A percentile compares a stretch with the other conserved stretches of the same genome.
phyloP scores from a whole-genome alignment of 2,888 invertebrate species.

The Diarsia dahlii region DNA sequence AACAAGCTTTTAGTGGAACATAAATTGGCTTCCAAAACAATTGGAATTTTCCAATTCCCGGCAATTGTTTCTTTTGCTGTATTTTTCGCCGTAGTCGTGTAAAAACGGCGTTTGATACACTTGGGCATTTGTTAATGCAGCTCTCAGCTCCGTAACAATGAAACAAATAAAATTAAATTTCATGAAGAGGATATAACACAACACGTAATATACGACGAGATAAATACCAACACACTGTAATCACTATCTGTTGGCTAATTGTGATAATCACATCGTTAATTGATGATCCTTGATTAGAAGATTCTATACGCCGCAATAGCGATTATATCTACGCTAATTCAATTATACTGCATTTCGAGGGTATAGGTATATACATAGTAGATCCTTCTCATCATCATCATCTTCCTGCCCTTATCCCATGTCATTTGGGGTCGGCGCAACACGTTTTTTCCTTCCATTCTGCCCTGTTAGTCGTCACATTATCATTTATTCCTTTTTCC shows the following conservation, averaged over 20 bases:
- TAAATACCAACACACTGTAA: not conserved
- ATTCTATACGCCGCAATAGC: constrained; percentile 11
- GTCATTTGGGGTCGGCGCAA: no score
- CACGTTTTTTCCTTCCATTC: no score
- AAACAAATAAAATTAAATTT: no score
- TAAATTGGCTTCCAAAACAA: constrained; percentile 6
- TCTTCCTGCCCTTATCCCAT: no score
- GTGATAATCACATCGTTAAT: constrained; percentile 19
- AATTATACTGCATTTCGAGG: not conserved
- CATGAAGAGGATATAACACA: not conserved
- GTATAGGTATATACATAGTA: no score
- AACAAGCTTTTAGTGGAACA: constrained; percentile 34
- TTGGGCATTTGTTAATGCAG: no score
- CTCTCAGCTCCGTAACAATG: no score
- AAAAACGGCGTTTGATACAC: no score
- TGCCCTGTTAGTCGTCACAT: no score
- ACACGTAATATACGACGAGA: not conserved
- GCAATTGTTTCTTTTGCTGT: not conserved
- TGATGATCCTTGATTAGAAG: not conserved
- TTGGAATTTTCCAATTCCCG: not conserved
- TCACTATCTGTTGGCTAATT: not conserved
- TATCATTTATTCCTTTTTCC: no score
- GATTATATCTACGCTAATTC: constrained; percentile 20
- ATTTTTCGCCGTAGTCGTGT: not conserved
- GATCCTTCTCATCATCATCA: no score